A percentile compares a stretch with the other conserved stretches of the same genome.
phyloP scores from a whole-genome alignment of 2,113 vertebrate species.

The Odontophorus gujanensis region DNA sequence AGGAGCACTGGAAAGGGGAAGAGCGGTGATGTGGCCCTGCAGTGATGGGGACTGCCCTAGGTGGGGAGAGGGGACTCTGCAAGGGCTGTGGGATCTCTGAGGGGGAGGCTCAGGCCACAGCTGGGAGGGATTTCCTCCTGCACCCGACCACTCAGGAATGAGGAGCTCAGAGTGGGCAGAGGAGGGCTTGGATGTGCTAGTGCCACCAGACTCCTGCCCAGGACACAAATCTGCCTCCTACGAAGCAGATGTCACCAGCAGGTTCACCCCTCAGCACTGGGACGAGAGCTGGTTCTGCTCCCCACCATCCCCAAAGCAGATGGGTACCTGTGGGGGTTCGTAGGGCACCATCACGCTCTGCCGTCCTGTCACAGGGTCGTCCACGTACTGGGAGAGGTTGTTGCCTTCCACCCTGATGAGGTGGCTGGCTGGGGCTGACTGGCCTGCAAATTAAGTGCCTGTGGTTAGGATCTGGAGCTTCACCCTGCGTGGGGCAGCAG shows the following conservation, averaged over 20 bases:
- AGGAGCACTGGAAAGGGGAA: background rate
- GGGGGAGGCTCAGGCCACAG: background rate
- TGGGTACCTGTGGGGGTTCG: conserved; percentile 90
- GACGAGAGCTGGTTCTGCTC: background rate
- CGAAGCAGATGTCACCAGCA: fast-evolving
- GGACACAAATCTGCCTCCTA: background rate
- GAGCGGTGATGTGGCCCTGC: background rate
- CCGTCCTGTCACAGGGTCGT: conserved; percentile 92
- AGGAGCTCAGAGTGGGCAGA: background rate
- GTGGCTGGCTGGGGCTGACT: conserved; percentile 93
- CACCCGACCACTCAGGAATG: fast-evolving
- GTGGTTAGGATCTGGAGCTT: background rate
- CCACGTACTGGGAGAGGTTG: conserved; percentile 93
- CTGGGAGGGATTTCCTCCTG: background rate
- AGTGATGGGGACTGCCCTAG: background rate
- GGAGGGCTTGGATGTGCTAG: fast-evolving
- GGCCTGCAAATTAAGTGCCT: conserved; percentile 76
- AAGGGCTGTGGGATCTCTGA: background rate
- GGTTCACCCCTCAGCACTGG: background rate
- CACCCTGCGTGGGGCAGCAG: fast-evolving
- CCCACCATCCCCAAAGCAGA: fast-evolving
- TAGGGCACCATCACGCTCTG: conserved; percentile 96
- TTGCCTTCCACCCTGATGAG: conserved; percentile 96
- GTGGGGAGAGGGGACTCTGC: background rate
- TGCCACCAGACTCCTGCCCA: background rate